Evolutionary conservation across 2,113 vertebrate genomes (phyloP).

Genomic region (Panthera tigris): DNA sequence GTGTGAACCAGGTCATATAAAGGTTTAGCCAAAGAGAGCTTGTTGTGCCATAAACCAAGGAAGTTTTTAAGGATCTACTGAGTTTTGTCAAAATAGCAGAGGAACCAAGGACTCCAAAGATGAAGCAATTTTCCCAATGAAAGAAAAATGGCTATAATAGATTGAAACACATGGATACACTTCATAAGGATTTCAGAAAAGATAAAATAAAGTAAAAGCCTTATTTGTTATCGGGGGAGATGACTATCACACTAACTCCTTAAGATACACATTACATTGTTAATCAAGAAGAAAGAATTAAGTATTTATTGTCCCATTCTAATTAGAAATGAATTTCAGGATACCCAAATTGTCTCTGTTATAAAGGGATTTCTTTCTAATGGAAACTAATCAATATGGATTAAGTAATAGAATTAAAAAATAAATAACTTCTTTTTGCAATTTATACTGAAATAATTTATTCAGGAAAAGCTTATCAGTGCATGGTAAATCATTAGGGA

Average conservation of each 20-base stretch:
- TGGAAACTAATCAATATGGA: not conserved
- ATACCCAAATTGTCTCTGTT: not conserved
- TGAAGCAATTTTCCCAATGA: not conserved
- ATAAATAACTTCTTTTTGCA: not conserved
- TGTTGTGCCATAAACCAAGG: not conserved
- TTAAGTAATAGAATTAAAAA: not conserved
- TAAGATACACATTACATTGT: not conserved
- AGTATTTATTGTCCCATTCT: not conserved
- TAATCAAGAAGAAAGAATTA: conserved; percentile 11
- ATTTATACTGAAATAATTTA: not conserved
- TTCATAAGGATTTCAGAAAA: not conserved
- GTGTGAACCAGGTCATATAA: not conserved
- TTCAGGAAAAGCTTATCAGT: not conserved
- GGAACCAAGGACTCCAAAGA: not conserved
- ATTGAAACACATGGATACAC: not conserved
- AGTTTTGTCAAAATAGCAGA: not conserved
- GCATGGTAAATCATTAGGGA: not conserved
- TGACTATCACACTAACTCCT: not conserved
- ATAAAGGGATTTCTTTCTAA: not conserved
- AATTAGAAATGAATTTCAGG: not conserved
- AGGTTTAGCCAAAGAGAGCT: not conserved
- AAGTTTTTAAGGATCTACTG: not conserved
- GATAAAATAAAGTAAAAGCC: not conserved
- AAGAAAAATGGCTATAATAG: not conserved
- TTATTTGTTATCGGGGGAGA: not conserved